Evolutionary conservation across 2,888 invertebrate genomes (phyloP), one percentile per base, ranked within the genome.

Genomic region (Ectobius pallidus): DNA sequence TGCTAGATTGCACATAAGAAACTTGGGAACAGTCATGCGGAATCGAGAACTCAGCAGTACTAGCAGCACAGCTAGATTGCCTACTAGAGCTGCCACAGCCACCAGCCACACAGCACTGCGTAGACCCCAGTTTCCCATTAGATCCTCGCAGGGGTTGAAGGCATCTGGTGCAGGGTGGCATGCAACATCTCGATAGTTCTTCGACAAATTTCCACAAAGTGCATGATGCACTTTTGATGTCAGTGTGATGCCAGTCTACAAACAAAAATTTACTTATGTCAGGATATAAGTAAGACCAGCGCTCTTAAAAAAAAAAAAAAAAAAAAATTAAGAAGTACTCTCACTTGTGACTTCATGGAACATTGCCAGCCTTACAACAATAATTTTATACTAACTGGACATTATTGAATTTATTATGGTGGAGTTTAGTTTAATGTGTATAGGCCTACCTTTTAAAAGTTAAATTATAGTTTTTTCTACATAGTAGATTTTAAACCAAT

Each of bases 1-100:
- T 0, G 90, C 89, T 76, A 91, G 82, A 79, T 91, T 90, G 78
- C 89, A 88, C 87, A 91, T 90, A 69, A 90, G 85, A 79, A 90
- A 89, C 79, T 85, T 85, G 75, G 85, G 85, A 25, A 86, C 86
- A 2, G 86, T 85, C 78, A 86, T 81, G 7, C 85, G 81, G n/a
- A 85, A 85, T 4, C 85, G 81, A 9, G 85, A 85, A 25, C 84
- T 83, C 71, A 84, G 78, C 27, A 90, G 86, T 2, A 90, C 88
- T 32, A 89, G 83, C 46, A 89, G 84, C 1, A 90, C 90, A n/a
- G 88, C 87, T 27, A 87, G 81, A 79, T 91, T 91, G 61, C 90
- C 91, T 6, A 89, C 81, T 11, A 90, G 85, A 1, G 90, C 89
- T 6, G 88, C 84, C 73, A 89, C 86, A 3, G 84, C 83, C 71